Base-by-base conservation (phyloP, 2,888 invertebrate genomes). In the Callosobruchus maculatus region DNA sequence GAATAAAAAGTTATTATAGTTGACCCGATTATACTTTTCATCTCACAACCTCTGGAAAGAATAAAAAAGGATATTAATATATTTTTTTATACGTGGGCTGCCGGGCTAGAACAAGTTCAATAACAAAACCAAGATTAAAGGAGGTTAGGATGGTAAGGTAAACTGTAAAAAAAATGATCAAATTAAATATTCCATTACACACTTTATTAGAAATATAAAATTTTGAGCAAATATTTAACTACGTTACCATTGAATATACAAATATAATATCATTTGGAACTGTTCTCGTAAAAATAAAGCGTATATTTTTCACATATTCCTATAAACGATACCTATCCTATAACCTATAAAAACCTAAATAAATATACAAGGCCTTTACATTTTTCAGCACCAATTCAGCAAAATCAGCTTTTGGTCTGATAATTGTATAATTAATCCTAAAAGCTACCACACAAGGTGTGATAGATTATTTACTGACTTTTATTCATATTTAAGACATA, bases 151-250 rank as follows among this genome's bases (percentile, higher is more conserved):
- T n/a, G n/a, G n/a, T n/a, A n/a, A n/a, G n/a, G n/a, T n/a, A n/a
- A n/a, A n/a, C n/a, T n/a, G n/a, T n/a, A n/a, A 26, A 26, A 13
- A 49, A 13, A 3, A 49, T 1, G 9, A 49, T 13, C 49, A 49
- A 18, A 13, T 7, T 18, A 1, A 26, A 18, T 49, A 49, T 49
- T 49, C 18, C 18, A 13, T 18, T 13, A 49, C 3, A 49, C 49
- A 18, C 5, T 49, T 49, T 49, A 49, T 75, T 31, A 71, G 72
- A 72, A 71, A 75, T 75, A 75, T 67, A 74, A 73, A 75, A 75
- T 75, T 73, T 75, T 75, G 74, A 75, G 74, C 74, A 75, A 75
- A 49, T 72, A 66, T 74, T 68, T 49, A 49, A 18, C 49, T 49
- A 49, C 49, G 13, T 7, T 13, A 49, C 49, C 49, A 49, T 49